Evolutionary conservation across 2,113 vertebrate species (phyloP), one percentile per base, ranked within the genome.

Genomic region (Charina bottae): DNA sequence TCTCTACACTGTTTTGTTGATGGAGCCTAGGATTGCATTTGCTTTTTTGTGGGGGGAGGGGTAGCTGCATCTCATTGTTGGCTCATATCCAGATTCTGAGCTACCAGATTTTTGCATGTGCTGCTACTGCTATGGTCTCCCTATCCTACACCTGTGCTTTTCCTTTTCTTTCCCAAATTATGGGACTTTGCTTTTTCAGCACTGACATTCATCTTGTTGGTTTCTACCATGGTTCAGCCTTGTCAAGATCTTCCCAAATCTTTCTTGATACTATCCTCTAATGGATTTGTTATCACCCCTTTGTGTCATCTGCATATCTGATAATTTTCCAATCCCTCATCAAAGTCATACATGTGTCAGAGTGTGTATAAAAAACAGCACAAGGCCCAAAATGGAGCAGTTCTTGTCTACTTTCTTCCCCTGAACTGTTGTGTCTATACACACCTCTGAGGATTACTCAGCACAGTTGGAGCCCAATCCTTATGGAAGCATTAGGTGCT

Each of bases 401-500:
- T 95, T 96, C 72, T 72, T 60, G 53, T 85, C 95, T 93, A 89
- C 90, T 93, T 92, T 0, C 6, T 91, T 94, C 0, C 7, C 56
- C 92, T 93, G 89, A 78, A 95, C 91, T 84, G 72, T 85, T 89
- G 49, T 49, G 62, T 85, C 78, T 87, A 28, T 59, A 86, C 59
- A 54, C 42, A n/a, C 49, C 58, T 62, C 53, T 59, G 68, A 78
- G 85, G 68, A 92, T 92, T 1, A 0, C 37, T 53, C 88, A 86
- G 33, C 84, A 92, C 90, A 92, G 90, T 88, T 64, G 89, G 89
- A 94, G 60, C 90, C 88, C 91, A 90, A 0, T 90, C 92, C 89
- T 91, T 64, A 92, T 15, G 88, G 94, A 93, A 92, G 91, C 60
- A 58, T 92, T 93, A 84, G 23, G 89, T 93, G 89, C 83, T 94